Conservation (phyloP, 2,113 vertebrate genomes). For the Macrotis lagotis region DNA sequence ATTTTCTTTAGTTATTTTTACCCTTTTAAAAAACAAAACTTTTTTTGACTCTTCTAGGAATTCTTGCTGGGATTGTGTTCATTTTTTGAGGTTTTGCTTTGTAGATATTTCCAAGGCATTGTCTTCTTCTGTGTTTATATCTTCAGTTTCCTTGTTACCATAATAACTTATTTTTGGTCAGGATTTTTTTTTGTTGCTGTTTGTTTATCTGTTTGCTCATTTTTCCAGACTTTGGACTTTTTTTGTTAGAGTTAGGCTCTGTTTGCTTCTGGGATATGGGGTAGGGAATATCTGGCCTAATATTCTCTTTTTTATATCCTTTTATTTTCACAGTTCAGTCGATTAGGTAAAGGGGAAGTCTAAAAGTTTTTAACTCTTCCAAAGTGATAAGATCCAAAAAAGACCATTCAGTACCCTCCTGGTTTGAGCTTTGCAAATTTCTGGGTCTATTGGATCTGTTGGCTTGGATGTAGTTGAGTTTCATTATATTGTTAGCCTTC, state of each 20-base stretch:
- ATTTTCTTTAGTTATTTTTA: background rate
- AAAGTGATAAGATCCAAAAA: too few species aligned
- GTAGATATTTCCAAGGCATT: background rate
- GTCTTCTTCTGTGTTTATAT: background rate
- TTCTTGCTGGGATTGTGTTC: background rate
- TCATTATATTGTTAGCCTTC: too few species aligned
- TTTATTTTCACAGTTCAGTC: too few species aligned
- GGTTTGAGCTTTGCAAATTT: too few species aligned
- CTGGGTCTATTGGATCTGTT: too few species aligned
- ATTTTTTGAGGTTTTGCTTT: background rate
- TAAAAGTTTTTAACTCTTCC: too few species aligned
- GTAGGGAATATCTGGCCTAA: too few species aligned
- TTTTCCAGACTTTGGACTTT: background rate
- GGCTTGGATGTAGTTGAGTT: too few species aligned
- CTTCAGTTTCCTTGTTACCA: background rate
- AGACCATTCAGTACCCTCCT: too few species aligned
- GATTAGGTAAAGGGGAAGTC: too few species aligned
- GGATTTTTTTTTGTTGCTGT: background rate
- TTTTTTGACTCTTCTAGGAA: background rate
- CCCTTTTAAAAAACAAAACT: background rate
- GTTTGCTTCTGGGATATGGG: background rate
- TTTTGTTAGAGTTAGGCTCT: background rate
- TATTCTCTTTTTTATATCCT: too few species aligned
- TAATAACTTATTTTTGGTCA: background rate
- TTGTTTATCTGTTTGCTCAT: background rate